Evolutionary conservation across 2,888 invertebrate species (phyloP), one percentile per base, ranked within the genome.

Genomic region (Iphiclides podalirius): DNA sequence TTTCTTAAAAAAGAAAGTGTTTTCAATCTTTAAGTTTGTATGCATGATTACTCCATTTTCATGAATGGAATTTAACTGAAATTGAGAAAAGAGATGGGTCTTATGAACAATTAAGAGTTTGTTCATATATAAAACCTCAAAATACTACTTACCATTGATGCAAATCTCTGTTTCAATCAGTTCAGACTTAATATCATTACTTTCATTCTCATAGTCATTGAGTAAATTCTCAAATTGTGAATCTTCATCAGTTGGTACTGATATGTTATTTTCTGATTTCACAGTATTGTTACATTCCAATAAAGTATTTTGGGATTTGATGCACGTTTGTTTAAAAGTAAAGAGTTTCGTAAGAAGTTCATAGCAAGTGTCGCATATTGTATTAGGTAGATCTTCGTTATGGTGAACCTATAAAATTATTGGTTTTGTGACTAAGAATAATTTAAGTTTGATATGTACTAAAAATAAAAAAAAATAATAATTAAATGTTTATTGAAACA

Each of bases 271-370:
- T 45, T 51, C 50, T 4, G 16, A 6, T 33, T 51, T 51, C 0
- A 51, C 33, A 3, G 14, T 38, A 16, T 36, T 40, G 11, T 47
- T 51, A 17, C 47, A 47, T 34, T 50, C 46, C 1, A 70, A 47
- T 9, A 86, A 60, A 26, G 70, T 69, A 23, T 75, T 72, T 47
- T 84, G 76, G 8, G 88, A 80, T 40, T 77, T 65, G 16, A 88
- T 67, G 48, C 86, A 89, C 28, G 66, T 73, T 34, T 63, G 71
- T 67, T 89, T 89, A 53, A 89, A 89, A 47, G 75, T 67, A 0
- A 72, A 65, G 48, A 75, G 78, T 45, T 75, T 76, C 15, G 58
- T 61, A 1, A 89, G 55, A 2, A 76, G 64, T 6, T 75, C 70
- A 53, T 75, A 77, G 53, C 89, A 89, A 12, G 51, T 47, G 45